Conservation (phyloP, 1,140 invertebrate genomes). For the Brachionus rubens region DNA sequence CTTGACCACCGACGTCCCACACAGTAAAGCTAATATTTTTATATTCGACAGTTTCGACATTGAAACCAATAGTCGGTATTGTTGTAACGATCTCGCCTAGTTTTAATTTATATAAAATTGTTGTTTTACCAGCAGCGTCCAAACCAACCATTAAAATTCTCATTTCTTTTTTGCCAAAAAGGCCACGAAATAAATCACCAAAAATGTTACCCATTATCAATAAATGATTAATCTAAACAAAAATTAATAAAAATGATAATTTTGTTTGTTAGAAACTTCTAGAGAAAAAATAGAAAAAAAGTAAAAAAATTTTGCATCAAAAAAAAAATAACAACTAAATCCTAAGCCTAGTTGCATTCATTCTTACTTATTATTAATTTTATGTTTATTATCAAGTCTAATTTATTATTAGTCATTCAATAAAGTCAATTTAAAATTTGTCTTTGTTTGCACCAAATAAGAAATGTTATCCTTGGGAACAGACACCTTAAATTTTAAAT, state of each 20-base stretch:
- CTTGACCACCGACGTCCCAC: conserved; percentile 65
- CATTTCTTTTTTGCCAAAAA: conserved; percentile 95
- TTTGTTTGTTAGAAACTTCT: background rate
- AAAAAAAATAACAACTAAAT: background rate
- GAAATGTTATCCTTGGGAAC: too few relatives aligned
- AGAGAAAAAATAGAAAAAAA: background rate
- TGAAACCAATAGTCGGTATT: conserved; percentile 91
- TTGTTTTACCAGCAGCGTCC: conserved; percentile 95
- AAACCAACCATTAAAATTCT: conserved; percentile 96
- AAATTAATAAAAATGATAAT: background rate
- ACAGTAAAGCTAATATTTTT: conserved; percentile 68
- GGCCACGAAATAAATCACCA: conserved; percentile 30
- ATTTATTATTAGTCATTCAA: too few relatives aligned
- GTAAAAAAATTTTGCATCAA: background rate
- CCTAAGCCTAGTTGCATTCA: too few relatives aligned
- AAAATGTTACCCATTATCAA: conserved; percentile 46
- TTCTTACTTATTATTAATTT: too few relatives aligned
- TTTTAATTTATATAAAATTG: conserved; percentile 93
- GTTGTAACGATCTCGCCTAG: conserved; percentile 95
- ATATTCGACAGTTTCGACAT: conserved; percentile 58
- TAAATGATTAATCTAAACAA: background rate
- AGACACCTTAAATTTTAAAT: too few relatives aligned
- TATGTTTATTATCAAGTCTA: too few relatives aligned
- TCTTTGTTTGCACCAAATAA: too few relatives aligned
- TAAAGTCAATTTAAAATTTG: too few relatives aligned